Base-by-base conservation (phyloP, 2,888 invertebrate species). In the Ophioninae sp. region DNA sequence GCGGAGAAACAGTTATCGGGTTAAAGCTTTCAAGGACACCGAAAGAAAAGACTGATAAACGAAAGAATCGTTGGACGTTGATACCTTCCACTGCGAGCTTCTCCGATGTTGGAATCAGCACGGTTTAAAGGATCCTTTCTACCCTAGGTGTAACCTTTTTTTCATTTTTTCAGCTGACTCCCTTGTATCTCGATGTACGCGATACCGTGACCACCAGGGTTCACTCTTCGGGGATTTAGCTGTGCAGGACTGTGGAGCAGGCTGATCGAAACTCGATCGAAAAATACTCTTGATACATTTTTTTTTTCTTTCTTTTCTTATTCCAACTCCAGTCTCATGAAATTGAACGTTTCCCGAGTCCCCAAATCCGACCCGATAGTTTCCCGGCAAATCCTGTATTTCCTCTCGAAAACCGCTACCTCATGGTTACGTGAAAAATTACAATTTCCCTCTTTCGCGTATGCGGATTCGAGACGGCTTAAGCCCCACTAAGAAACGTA, bases 371-470 rank as follows among this genome's bases (percentile, higher is more conserved):
- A 37, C 37, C 57, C 23, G 69, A 74, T 69, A 64, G 61, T 69
- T 83, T 81, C 30, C 77, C 67, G 59, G 64, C n/a, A 74, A 80
- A 77, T 80, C 80, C 67, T 64, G 44, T 37, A 70, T 75, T 77
- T 20, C 69, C 41, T 78, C 23, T 20, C 37, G 56, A 59, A 23
- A 21, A 17, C n/a, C n/a, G n/a, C n/a, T n/a, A 41, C 56, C 57
- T 68, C 23, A 21, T 59, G 44, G 39, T 61, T 68, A 80, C n/a
- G 30, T 61, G 68, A 64, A 59, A 76, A 44, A 83, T 75, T 73
- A 73, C 81, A 59, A 73, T 73, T 77, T 70, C 17, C 57, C 23
- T 23, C 56, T 39, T 30, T 8, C 21, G 39, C n/a, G 21, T 69
- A 41, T 39, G 44, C 68, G 68, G 17, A 73, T 65, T 41, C 17